A percentile compares a stretch with the other conserved stretches of the same genome.
These are phyloP conservation scores for Cichlasoma orientale DNA, from an alignment of 2,797 vertebrate species.

Conservation along the genomic window DNA sequence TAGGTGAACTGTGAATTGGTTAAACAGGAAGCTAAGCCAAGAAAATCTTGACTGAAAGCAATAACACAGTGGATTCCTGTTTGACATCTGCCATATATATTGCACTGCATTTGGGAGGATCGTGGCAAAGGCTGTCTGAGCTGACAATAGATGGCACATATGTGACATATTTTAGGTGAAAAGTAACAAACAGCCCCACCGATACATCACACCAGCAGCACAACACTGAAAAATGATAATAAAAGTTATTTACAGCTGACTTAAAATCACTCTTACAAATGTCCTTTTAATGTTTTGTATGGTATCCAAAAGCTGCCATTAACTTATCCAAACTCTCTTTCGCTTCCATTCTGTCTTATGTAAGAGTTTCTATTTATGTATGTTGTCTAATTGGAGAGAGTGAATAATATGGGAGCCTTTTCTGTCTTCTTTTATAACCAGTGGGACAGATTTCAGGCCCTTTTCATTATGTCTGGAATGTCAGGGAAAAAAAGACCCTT, in stretches of 20 bases:
- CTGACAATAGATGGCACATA: not conserved
- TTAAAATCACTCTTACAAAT: not conserved
- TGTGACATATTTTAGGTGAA: too few species aligned
- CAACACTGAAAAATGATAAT: not conserved
- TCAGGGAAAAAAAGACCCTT: constrained; percentile 44
- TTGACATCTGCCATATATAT: constrained; percentile 17
- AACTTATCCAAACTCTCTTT: constrained; percentile 29
- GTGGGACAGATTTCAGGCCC: constrained; percentile 51
- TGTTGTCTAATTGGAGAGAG: constrained; percentile 71
- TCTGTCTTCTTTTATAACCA: constrained; percentile 48
- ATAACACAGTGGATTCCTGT: constrained; percentile 9
- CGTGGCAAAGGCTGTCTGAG: not conserved
- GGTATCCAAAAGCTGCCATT: constrained; percentile 26
- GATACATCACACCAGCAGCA: not conserved
- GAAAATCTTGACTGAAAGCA: constrained; percentile 28
- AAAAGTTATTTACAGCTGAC: not conserved
- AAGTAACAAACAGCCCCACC: not conserved
- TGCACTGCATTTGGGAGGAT: constrained; percentile 2
- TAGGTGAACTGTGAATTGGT: not conserved
- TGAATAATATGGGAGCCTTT: constrained; percentile 57
- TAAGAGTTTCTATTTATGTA: constrained; percentile 70
- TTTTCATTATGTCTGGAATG: constrained; percentile 57
- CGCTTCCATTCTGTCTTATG: constrained; percentile 35
- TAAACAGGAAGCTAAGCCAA: not conserved
- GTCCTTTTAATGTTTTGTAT: constrained; percentile 1